Percentiles rank a stretch among this genome's conserved stretches.
Conservation (phyloP, 2,797 vertebrate species). For the Macrochelys suwanniensis region DNA sequence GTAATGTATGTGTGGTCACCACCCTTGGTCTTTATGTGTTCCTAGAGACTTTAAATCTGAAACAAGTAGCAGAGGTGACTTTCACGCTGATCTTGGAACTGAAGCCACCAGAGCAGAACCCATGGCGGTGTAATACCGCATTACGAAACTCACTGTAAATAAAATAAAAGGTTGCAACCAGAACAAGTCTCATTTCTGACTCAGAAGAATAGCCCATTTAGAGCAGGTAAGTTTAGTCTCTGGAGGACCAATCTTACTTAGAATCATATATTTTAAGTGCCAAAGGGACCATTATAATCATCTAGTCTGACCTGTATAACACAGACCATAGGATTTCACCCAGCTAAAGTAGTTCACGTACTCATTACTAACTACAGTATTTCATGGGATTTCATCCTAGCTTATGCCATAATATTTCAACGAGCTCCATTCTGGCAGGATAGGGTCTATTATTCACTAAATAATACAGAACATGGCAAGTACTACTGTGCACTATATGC, state of each 20-base stretch:
- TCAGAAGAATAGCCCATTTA: not conserved
- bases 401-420: not conserved
- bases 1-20: too few relatives aligned
- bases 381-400: not conserved
- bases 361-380: not conserved
- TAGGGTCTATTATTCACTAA: not conserved
- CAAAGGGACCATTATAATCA: not conserved
- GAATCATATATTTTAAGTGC: not conserved
- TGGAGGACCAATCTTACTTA: not conserved
- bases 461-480: not conserved
- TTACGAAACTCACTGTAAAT: too few relatives aligned
- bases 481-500: not conserved
- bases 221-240: not conserved
- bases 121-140: too few relatives aligned
- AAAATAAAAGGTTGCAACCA: not conserved
- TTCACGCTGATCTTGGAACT: too few relatives aligned
- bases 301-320: not conserved
- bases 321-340: not conserved
- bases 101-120: too few relatives aligned
- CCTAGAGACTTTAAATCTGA: too few relatives aligned
- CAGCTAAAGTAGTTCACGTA: not conserved
- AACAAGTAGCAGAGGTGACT: too few relatives aligned
- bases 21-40: too few relatives aligned
- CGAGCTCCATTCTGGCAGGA: not conserved
- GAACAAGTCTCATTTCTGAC: not conserved